Base-by-base conservation (phyloP, 2,888 invertebrate species). In the Sarcophaga carnaria region DNA sequence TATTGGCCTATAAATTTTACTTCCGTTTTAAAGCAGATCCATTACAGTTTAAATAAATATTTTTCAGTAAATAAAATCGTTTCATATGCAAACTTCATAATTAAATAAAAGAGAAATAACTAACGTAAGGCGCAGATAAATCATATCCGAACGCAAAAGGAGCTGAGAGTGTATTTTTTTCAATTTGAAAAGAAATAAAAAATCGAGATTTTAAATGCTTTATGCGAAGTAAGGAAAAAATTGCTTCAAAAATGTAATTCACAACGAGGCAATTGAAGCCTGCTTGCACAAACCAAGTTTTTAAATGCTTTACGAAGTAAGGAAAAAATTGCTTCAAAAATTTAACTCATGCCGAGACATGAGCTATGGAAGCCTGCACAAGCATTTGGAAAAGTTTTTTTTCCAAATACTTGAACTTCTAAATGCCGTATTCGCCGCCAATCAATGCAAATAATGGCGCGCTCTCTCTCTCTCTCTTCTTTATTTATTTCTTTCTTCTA, bases 321-420 rank as follows among this genome's bases (percentile, higher is more conserved):
- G 27, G 27, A 27, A 27, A 27, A 27, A 27, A 27, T 27, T 27
- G 27, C 27, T 5, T 27, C 5, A 25, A 25, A 25, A 25, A 27
- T 37, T 37, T 37, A 37, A 37, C 37, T 37, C 37, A 2, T 0
- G 37, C 0, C 37, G 37, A 37, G 27, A 0, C 5, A 25, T 25
- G 25, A 27, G 27, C 27, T 4, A 27, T 27, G 27, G 1, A 37
- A 37, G 37, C 6, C 6, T 37, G 37, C 37, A 37, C 37, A 37
- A 37, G 37, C 2, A 37, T 54, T 54, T 14, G 4, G 14, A 54
- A 54, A 54, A 10, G 6, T 37, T 37, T 10, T 27, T 27, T 14
- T 72, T 77, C n/a, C 60, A 64, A 66, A 60, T 22, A 60, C 20
- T 77, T 66, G n/a, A 62, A 37, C 47, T 83, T 12, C 49, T 49